Evolutionary conservation across 1,140 invertebrate genomes (phyloP).

Genomic region (Brachionus plicatilis): DNA sequence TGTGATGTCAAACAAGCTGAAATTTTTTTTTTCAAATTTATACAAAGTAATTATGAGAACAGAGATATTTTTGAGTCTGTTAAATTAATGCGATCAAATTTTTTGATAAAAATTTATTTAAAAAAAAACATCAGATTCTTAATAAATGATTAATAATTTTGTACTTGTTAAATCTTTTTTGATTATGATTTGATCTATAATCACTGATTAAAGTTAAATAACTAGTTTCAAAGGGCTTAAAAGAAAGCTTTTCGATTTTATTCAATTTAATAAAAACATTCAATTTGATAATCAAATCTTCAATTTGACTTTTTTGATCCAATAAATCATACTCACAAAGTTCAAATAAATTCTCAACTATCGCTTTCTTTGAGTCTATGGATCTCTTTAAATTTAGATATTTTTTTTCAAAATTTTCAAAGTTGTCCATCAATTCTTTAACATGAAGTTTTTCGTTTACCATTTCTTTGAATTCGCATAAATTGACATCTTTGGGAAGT

Average conservation of each 20-base stretch:
- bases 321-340: background rate
- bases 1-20: background rate
- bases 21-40: background rate
- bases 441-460: background rate
- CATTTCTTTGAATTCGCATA: background rate
- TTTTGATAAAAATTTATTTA: background rate
- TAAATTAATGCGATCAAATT: background rate
- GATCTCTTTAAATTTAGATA: background rate
- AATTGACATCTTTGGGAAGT: background rate
- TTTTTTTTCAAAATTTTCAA: background rate
- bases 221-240: background rate
- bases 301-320: background rate
- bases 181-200: conserved; percentile 14
- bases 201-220: conserved; percentile 6
- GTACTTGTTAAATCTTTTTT: background rate
- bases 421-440: background rate
- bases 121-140: background rate
- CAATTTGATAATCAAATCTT: background rate
- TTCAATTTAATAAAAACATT: background rate
- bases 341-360: background rate
- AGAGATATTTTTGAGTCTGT: background rate
- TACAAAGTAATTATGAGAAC: background rate
- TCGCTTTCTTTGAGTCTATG: background rate
- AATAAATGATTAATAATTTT: conserved; percentile 23
- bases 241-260: background rate